These are phyloP conservation scores for Cephus pygmeus DNA, from an alignment of 2,888 invertebrate species.

Conservation along the genomic window DNA sequence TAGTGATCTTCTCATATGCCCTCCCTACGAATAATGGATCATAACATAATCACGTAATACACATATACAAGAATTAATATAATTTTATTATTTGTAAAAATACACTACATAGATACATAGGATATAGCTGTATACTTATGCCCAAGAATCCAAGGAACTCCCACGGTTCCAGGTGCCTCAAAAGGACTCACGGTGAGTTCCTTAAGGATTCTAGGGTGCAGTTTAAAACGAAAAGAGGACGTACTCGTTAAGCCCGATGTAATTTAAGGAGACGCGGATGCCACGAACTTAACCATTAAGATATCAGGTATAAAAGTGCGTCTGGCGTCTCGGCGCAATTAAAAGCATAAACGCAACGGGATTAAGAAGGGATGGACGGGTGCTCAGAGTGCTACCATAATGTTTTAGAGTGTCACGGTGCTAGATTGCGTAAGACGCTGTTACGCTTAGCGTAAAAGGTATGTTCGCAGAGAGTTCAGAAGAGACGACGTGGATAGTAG, in stretches of 20 bases:
- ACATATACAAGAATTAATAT: conserved; percentile 32
- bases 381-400: not conserved
- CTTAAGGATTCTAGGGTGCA: not conserved
- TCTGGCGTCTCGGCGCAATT: not conserved
- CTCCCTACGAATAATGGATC: conserved; percentile 24
- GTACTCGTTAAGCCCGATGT: conserved; percentile 49
- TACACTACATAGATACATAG: conserved; percentile 28
- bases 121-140: conserved; percentile 13
- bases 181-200: not conserved
- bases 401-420: not conserved
- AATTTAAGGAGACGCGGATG: conserved; percentile 51
- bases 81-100: conserved; percentile 34
- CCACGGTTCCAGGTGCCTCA: not conserved
- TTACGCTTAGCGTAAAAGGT: not conserved
- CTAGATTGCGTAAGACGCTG: not conserved
- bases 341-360: not conserved
- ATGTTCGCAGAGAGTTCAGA: not conserved
- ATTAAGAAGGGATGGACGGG: not conserved
- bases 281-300: conserved; percentile 31
- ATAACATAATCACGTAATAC: conserved; percentile 38
- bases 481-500: not conserved
- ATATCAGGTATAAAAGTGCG: conserved; percentile 3
- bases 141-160: conserved; percentile 20
- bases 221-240: not conserved
- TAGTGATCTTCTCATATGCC: conserved; percentile 12